Evolutionary conservation across 1,140 invertebrate genomes (phyloP), one percentile per base, ranked within the genome.

Genomic region (Anoplolepis gracilipes): DNA sequence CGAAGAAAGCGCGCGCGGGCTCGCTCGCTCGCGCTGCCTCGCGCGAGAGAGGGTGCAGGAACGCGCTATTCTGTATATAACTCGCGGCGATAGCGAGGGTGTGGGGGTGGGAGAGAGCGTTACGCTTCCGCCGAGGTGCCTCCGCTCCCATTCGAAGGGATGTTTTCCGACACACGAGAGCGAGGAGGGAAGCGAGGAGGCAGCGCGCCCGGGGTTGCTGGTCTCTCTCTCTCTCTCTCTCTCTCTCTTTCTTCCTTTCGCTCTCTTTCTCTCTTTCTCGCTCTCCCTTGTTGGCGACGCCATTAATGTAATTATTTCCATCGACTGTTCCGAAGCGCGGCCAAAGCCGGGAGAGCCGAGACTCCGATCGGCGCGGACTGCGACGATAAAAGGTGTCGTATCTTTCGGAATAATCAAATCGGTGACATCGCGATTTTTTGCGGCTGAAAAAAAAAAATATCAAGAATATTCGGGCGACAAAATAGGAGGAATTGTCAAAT

Each of bases 241-340:
- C 10, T 16, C 46, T 19, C 46, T 19, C 46, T 49, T 5, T 49
- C 16, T 5, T 33, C 6, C 33, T 33, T 2, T 33, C 33, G 3
- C 46, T 73, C n/a, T 42, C 64, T 39, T 19, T 65, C 85, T 87
- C 2, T 0, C 42, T 46, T 13, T 13, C 42, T 16, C 11, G 13
- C 13, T 46, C 42, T 16, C 76, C 87, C 76, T 62, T 72, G 67
- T 64, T 46, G 86, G 49, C 86, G 88, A 88, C 86, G 82, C 88
- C 89, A 90, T 90, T 90, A 90, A 90, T 90, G 88, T 90, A 90
- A 90, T 90, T 90, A 90, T 90, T 90, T 90, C 89, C 86, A 90
- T 69, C 88, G 89, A 88, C 77, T 90, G 86, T 90, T 90, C 77
- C 59, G 39, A 59, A 82, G 53, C 78, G 13, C 67, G 25, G 13